A percentile compares a stretch with the other conserved stretches of the same genome.
phyloP scores from a whole-genome alignment of 1,140 invertebrate genomes.

The Helicoverpa zea region DNA sequence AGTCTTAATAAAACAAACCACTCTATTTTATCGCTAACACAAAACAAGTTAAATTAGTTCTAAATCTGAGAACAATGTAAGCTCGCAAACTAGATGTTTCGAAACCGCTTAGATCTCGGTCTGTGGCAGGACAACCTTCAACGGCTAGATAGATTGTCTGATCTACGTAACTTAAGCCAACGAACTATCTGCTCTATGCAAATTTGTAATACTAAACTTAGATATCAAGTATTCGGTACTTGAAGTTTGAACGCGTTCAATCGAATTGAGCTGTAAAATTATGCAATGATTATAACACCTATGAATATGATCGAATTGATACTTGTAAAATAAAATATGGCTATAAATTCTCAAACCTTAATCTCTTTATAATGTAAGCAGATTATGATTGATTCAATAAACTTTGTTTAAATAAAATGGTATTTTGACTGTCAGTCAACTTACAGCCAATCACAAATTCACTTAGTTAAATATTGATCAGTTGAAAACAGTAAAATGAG shows the following conservation, averaged over 20 bases:
- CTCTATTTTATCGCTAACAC: background rate
- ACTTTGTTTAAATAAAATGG: too few species aligned
- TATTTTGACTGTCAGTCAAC: too few species aligned
- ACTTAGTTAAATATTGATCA: too few species aligned
- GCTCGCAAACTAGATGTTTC: slow-evolving; percentile 22
- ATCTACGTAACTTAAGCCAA: slow-evolving; percentile 64
- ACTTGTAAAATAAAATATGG: background rate
- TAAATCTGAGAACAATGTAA: slow-evolving; percentile 27
- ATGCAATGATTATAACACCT: background rate
- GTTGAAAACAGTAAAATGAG: too few species aligned
- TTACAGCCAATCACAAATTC: too few species aligned
- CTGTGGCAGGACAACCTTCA: slow-evolving; percentile 61
- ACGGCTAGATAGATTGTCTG: slow-evolving; percentile 70
- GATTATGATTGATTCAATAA: too few species aligned
- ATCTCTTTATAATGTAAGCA: too few species aligned
- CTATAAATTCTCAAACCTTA: background rate
- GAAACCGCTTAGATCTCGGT: slow-evolving; percentile 39
- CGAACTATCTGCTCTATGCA: slow-evolving; percentile 62
- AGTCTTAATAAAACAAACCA: background rate
- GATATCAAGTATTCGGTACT: slow-evolving; percentile 25
- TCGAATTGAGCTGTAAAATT: background rate
- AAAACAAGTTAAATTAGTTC: slow-evolving; percentile 24
- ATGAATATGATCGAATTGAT: background rate
- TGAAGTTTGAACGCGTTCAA: background rate
- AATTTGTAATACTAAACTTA: slow-evolving; percentile 52